Evolutionary conservation across 92 coral and sea anemone genomes (phyloP).

Genomic region (Umimayanthus kanabou): DNA sequence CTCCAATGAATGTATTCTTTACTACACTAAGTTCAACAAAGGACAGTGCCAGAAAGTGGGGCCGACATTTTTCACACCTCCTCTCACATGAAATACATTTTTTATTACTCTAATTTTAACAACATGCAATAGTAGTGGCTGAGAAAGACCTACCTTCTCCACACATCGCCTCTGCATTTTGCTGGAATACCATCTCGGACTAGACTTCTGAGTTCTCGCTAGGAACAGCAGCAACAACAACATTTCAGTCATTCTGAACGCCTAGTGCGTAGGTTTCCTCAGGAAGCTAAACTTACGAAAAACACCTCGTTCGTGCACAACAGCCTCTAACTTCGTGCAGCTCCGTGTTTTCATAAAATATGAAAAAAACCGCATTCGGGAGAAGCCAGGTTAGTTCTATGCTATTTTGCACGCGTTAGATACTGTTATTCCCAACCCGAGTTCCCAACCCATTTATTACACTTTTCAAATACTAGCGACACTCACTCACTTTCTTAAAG

Average conservation of each 20-base stretch:
- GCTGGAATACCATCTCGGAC: constrained; percentile 80
- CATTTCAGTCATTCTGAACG: not conserved
- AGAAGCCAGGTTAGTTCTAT: not conserved
- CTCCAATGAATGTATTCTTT: not conserved
- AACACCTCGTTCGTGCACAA: not conserved
- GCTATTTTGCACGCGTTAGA: not conserved
- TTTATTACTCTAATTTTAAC: too few species aligned
- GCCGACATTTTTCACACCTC: not conserved
- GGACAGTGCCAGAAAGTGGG: not conserved
- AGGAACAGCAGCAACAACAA: constrained; percentile 17
- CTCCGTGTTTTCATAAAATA: not conserved
- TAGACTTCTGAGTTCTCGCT: constrained; percentile 73
- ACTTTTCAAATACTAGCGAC: not conserved
- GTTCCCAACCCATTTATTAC: not conserved
- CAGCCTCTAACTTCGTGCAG: not conserved
- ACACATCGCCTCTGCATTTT: constrained; percentile 49
- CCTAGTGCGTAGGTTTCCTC: not conserved
- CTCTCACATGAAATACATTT: not conserved
- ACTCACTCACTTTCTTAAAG: constrained; percentile 67
- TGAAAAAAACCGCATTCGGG: not conserved
- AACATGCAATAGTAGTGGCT: too few species aligned
- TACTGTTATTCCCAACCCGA: too few species aligned
- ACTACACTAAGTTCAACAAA: not conserved
- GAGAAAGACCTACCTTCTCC: constrained; percentile 4
- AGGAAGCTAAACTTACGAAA: too few species aligned